Conservation (phyloP, 2,888 invertebrate species). For the Alloscopus bannaensis region DNA sequence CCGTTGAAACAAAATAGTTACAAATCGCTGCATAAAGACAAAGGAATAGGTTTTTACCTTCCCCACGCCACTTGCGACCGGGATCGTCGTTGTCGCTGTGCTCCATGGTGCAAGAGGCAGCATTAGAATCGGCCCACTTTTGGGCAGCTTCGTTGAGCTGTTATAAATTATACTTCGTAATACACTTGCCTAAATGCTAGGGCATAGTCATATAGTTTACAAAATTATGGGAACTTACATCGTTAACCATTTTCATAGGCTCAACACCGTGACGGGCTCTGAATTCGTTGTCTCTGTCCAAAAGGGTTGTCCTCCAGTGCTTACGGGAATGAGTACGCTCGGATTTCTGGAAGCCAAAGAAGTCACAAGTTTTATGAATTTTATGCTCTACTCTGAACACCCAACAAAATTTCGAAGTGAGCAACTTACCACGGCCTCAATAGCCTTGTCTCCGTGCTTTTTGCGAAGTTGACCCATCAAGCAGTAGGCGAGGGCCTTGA, state of each 20-base stretch:
- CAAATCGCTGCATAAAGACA: too few relatives aligned
- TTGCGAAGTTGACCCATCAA: neutral
- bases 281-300: slow-evolving; percentile 11
- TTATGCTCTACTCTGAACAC: too few relatives aligned
- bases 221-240: too few relatives aligned
- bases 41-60: too few relatives aligned
- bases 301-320: neutral
- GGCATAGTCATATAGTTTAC: too few relatives aligned
- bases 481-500: slow-evolving; percentile 26
- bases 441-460: neutral
- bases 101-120: neutral
- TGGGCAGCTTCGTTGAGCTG: slow-evolving; percentile 20
- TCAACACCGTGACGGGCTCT: neutral
- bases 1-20: too few relatives aligned
- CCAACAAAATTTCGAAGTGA: too few relatives aligned
- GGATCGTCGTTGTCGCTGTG: neutral
- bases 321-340: neutral
- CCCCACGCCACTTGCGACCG: too few relatives aligned
- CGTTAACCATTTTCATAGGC: neutral
- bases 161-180: too few relatives aligned
- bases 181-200: too few relatives aligned
- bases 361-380: too few relatives aligned
- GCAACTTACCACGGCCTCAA: slow-evolving; percentile 13
- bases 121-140: slow-evolving; percentile 5
- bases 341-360: neutral